Percentiles rank a stretch among this genome's conserved stretches.
Evolutionary conservation across 2,888 invertebrate genomes (phyloP).

Genomic region (Netelia virgata): DNA sequence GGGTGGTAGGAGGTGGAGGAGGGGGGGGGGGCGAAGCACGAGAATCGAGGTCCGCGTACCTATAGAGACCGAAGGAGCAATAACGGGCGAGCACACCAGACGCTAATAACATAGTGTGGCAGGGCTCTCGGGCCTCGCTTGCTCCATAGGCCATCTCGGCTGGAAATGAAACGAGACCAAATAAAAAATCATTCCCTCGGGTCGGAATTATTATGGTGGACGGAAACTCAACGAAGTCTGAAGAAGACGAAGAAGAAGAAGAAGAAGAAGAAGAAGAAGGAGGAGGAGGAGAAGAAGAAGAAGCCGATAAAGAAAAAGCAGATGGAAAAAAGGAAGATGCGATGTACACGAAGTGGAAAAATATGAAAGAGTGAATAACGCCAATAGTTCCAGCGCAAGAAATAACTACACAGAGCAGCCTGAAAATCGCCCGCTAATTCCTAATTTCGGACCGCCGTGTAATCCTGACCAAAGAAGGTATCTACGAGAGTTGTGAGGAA

Average conservation of each 20-base stretch:
- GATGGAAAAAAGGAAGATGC: conserved; percentile 51
- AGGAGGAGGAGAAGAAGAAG: conserved; percentile 58
- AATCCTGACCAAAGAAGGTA: conserved; percentile 29
- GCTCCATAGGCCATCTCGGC: conserved; percentile 84
- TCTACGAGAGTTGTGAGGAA: conserved; percentile 13
- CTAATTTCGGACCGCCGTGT: neutral
- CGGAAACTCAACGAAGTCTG: conserved; percentile 76
- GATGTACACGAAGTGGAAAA: conserved; percentile 43
- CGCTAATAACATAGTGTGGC: conserved; percentile 85
- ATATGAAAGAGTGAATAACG: neutral
- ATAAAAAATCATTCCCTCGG: conserved; percentile 78
- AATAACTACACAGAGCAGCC: too few relatives aligned
- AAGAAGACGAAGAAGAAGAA: conserved; percentile 62
- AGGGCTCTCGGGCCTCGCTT: conserved; percentile 74
- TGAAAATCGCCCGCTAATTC: too few relatives aligned
- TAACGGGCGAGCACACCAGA: conserved; percentile 84
- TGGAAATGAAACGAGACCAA: conserved; percentile 83
- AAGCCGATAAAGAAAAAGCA: conserved; percentile 68
- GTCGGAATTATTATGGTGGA: conserved; percentile 84
- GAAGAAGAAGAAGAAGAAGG: conserved; percentile 65
- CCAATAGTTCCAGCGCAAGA: neutral
- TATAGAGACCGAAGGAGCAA: conserved; percentile 77
- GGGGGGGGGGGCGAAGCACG: conserved; percentile 72
- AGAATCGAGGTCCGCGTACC: conserved; percentile 77
- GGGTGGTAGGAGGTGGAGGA: conserved; percentile 56